A percentile compares a stretch with the other conserved stretches of the same genome.
These are phyloP conservation scores for Incurvaria masculella DNA, from an alignment of 2,888 invertebrate species.

Conservation along the genomic window DNA sequence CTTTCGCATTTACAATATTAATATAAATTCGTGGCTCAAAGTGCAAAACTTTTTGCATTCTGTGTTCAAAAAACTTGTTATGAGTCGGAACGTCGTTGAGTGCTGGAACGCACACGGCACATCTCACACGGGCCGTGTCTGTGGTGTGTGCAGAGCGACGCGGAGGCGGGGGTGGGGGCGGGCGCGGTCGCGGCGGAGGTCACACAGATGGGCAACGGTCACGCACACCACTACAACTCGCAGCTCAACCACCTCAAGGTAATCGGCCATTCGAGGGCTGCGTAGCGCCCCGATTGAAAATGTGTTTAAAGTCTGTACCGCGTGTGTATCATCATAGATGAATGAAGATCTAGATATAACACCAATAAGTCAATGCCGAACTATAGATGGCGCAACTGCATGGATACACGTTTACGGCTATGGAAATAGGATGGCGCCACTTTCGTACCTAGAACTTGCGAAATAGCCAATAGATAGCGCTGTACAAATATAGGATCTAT, in stretches of 20 bases:
- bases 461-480: too few relatives aligned
- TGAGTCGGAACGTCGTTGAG: background rate
- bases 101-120: conserved; percentile 7
- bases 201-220: conserved; percentile 41
- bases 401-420: too few relatives aligned
- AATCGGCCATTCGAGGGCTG: conserved; percentile 26
- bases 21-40: too few relatives aligned
- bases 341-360: background rate
- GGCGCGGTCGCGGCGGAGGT: conserved; percentile 17
- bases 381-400: too few relatives aligned
- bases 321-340: too few relatives aligned
- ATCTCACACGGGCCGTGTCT: conserved; percentile 6
- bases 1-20: too few relatives aligned
- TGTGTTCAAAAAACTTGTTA: background rate
- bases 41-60: too few relatives aligned
- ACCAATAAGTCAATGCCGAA: too few relatives aligned
- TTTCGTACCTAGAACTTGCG: too few relatives aligned
- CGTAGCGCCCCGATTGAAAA: background rate
- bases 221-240: conserved; percentile 46
- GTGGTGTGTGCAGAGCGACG: conserved; percentile 27
- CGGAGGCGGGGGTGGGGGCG: conserved; percentile 21
- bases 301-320: background rate
- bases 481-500: too few relatives aligned
- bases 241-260: conserved; percentile 32
- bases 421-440: too few relatives aligned